Evolutionary conservation across 2,888 invertebrate genomes (phyloP).

Genomic region (Melanargia galathea): DNA sequence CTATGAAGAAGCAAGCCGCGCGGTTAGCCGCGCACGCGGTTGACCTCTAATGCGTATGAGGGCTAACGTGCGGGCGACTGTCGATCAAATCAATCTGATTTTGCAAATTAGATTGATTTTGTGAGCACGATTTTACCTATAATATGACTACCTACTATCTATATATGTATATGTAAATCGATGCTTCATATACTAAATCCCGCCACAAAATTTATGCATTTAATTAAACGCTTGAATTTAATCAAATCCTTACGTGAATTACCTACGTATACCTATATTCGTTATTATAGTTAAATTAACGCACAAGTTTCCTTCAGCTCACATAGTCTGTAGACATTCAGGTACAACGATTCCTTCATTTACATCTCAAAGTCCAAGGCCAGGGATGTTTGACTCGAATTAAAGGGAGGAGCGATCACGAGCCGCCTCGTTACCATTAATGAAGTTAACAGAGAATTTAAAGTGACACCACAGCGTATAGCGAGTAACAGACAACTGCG

Average conservation of each 20-base stretch:
- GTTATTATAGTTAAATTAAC: slow-evolving; percentile 10
- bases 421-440: slow-evolving; percentile 14
- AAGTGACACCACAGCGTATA: background rate
- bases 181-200: too few species aligned
- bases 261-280: background rate
- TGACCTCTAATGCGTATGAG: too few species aligned
- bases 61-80: too few species aligned
- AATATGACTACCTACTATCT: too few species aligned
- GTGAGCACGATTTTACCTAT: too few species aligned
- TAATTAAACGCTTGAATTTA: background rate
- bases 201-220: too few species aligned
- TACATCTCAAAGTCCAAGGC: slow-evolving; percentile 26
- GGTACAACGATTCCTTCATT: slow-evolving; percentile 23
- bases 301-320: background rate
- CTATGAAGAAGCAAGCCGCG: too few species aligned
- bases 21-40: too few species aligned
- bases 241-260: background rate
- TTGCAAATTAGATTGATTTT: too few species aligned
- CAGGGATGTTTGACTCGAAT: slow-evolving; percentile 37
- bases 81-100: too few species aligned
- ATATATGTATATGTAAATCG: too few species aligned
- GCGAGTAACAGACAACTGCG: background rate
- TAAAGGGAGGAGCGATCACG: slow-evolving; percentile 37
- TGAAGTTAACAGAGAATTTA: slow-evolving; percentile 16
- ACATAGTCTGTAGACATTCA: slow-evolving; percentile 17